These are phyloP conservation scores for Heliconius hewitsoni DNA, from an alignment of 1,140 invertebrate species.

Conservation along the genomic window DNA sequence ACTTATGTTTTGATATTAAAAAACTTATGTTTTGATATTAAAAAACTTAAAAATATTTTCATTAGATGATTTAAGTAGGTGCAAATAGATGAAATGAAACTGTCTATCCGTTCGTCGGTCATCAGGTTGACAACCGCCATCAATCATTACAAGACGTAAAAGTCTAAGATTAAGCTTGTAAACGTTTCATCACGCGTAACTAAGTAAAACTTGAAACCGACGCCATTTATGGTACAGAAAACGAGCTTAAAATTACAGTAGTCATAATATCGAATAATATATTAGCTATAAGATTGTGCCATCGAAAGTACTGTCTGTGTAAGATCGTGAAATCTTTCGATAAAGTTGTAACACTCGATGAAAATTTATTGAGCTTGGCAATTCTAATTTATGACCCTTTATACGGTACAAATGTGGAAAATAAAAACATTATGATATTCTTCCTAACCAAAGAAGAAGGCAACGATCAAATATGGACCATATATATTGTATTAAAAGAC, in stretches of 20 bases:
- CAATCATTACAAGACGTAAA: slow-evolving; percentile 67
- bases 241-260: slow-evolving; percentile 28
- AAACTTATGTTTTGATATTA: too few relatives aligned
- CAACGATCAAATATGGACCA: too few relatives aligned
- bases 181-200: slow-evolving; percentile 58
- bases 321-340: slow-evolving; percentile 28
- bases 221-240: slow-evolving; percentile 41
- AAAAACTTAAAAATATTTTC: too few relatives aligned
- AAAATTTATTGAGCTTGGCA: background rate
- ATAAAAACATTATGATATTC: too few relatives aligned
- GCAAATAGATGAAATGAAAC: background rate
- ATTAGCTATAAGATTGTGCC: slow-evolving; percentile 30
- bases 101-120: slow-evolving; percentile 42
- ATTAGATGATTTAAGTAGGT: background rate
- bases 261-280: slow-evolving; percentile 38
- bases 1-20: too few relatives aligned
- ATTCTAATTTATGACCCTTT: background rate
- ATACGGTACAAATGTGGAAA: too few relatives aligned
- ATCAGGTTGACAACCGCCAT: slow-evolving; percentile 53
- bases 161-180: slow-evolving; percentile 58
- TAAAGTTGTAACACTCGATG: background rate
- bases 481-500: too few relatives aligned
- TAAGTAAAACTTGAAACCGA: slow-evolving; percentile 41
- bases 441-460: too few relatives aligned
- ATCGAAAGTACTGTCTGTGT: slow-evolving; percentile 36